A percentile compares a stretch with the other conserved stretches of the same genome.
phyloP scores from a whole-genome alignment of 2,888 invertebrate genomes.

The Cheilosia variabilis region DNA sequence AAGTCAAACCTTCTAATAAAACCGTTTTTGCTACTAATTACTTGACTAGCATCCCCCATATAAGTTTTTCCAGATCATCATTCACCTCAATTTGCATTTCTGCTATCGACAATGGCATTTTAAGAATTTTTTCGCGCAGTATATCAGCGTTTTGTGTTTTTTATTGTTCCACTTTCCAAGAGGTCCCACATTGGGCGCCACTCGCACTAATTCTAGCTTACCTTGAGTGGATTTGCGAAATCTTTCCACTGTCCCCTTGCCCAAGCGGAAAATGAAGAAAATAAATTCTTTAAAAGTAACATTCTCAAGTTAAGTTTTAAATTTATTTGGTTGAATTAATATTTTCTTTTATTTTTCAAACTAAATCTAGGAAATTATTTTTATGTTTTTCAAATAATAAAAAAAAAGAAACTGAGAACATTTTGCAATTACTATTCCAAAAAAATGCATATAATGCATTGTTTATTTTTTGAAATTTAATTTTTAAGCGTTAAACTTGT shows the following conservation, averaged over 20 bases:
- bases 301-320: conserved; percentile 58
- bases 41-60: too few relatives aligned
- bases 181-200: neutral
- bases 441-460: conserved; percentile 54
- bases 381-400: conserved; percentile 16
- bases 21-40: too few relatives aligned
- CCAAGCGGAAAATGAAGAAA: neutral
- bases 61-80: too few relatives aligned
- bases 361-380: conserved; percentile 37
- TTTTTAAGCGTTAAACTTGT: conserved; percentile 55
- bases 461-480: conserved; percentile 28
- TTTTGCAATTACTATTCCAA: conserved; percentile 68
- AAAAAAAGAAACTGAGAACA: conserved; percentile 52
- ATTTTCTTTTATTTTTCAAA: conserved; percentile 39
- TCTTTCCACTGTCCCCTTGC: too few relatives aligned
- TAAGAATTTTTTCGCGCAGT: too few relatives aligned
- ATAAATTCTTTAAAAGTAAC: conserved; percentile 5
- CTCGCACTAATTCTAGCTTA: too few relatives aligned
- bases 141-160: too few relatives aligned
- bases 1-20: too few relatives aligned
- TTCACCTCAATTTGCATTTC: too few relatives aligned
- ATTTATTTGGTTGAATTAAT: conserved; percentile 63
- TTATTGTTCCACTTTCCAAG: too few relatives aligned
- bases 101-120: too few relatives aligned
- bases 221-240: neutral